Base-by-base conservation (phyloP, 2,888 invertebrate genomes). In the Drosophila ezoana region DNA sequence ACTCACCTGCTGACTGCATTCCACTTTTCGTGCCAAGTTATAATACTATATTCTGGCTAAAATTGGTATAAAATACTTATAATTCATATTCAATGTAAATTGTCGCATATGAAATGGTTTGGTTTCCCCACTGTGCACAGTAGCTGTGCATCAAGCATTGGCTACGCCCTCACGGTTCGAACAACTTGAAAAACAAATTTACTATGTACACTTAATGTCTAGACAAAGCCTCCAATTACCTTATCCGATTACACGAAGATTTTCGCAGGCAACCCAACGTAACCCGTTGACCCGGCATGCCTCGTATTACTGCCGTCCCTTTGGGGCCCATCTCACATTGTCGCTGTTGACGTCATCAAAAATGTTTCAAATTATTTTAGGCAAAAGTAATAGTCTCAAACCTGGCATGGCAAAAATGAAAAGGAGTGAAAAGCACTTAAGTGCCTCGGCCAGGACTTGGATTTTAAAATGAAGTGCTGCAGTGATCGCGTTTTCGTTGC, bases 221-320 rank as follows among this genome's bases (percentile, higher is more conserved):
- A 90, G 90, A 90, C 90, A 90, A 90, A 90, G 89, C 90, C 90
- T 90, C 90, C 91, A 91, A 90, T 90, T 90, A 90, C 91, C 90
- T 90, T 90, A 90, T 90, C 90, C 91, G 90, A 90, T 90, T 90
- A 90, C 91, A 89, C 70, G 82, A 90, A 90, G 90, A 90, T 91
- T 90, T 90, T 76, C 72, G 76, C 84, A 20, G 48, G 49, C 40
- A 58, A 57, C 76, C 73, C 57, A 57, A 59, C 57, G 72, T 73
- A 73, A 78, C 78, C 72, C 82, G 75, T 83, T 79, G 76, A 82
- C 76, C 80, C 78, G 74, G 70, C 78, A 78, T 67, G 71, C 76
- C 59, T 57, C 80, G 72, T 84, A 81, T 80, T 87, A 86, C 83
- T 66, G 66, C 56, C 61, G 76, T 74, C 80, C 80, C 66, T 74